Evolutionary conservation across 2,113 vertebrate genomes (phyloP).

Genomic region (Laticauda colubrina): DNA sequence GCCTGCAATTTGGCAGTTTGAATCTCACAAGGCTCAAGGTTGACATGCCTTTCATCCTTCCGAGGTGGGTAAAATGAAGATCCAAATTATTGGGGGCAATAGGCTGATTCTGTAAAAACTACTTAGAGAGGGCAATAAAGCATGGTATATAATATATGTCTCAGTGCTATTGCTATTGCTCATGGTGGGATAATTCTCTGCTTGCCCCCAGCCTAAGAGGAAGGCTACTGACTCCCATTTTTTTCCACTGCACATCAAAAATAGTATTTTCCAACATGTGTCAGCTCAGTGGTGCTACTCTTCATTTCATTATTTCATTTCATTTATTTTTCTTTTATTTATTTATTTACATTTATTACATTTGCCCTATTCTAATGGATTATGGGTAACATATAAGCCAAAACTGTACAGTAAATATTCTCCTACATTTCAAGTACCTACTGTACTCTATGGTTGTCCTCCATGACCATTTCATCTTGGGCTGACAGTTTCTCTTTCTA

Average conservation of each 20-base stretch:
- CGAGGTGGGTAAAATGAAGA: too few species aligned
- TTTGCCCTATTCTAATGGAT: neutral
- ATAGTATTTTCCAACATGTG: neutral
- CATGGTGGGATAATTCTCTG: neutral
- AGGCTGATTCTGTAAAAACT: too few species aligned
- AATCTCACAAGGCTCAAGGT: too few species aligned
- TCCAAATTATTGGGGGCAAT: too few species aligned
- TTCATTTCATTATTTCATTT: neutral
- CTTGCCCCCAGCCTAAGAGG: neutral
- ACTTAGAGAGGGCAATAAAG: too few species aligned
- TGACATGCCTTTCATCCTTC: too few species aligned
- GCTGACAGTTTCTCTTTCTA: neutral
- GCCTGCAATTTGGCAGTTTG: too few species aligned
- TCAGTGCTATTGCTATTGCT: neutral
- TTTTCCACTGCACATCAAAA: neutral
- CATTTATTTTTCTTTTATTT: neutral
- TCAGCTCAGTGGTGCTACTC: neutral
- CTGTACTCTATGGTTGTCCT: neutral
- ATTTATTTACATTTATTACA: neutral
- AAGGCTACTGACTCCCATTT: neutral
- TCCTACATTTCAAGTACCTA: neutral
- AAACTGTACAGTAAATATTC: neutral
- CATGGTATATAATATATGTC: too few species aligned
- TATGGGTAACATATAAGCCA: neutral
- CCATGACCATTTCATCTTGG: neutral